phyloP scores from a whole-genome alignment of 2,888 invertebrate genomes.

The Phortica okadai region DNA sequence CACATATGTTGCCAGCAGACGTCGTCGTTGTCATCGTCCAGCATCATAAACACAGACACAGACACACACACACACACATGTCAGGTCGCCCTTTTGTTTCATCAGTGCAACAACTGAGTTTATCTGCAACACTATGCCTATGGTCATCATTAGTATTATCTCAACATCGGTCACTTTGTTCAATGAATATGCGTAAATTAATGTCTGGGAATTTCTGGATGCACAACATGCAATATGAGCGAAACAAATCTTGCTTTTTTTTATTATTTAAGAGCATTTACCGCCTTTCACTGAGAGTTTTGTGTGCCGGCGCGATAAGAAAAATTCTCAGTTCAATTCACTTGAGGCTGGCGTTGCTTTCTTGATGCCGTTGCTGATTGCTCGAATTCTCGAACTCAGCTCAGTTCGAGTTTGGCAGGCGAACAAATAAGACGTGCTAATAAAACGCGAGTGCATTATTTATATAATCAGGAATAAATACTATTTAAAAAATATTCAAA shows the following conservation, averaged over 20 bases:
- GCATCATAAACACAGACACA: background rate
- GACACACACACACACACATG: background rate
- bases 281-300: background rate
- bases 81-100: background rate
- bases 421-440: constrained; percentile 58
- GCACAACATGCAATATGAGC: constrained; percentile 3
- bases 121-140: background rate
- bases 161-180: constrained; percentile 12
- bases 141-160: constrained; percentile 5
- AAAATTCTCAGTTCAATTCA: background rate
- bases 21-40: background rate
- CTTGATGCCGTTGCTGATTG: no score
- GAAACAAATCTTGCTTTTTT: background rate
- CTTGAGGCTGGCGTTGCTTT: background rate
- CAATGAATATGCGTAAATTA: constrained; percentile 33
- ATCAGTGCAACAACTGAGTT: background rate
- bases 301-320: constrained; percentile 13
- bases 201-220: constrained; percentile 34
- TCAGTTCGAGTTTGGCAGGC: constrained; percentile 67
- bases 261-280: background rate
- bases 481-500: background rate
- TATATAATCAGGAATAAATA: constrained; percentile 7
- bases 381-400: constrained; percentile 33
- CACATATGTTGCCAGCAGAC: no score
- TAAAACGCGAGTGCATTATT: constrained; percentile 11